These are phyloP conservation scores for Sphaeramia orbicularis DNA, from an alignment of 2,797 vertebrate genomes.

Conservation along the genomic window DNA sequence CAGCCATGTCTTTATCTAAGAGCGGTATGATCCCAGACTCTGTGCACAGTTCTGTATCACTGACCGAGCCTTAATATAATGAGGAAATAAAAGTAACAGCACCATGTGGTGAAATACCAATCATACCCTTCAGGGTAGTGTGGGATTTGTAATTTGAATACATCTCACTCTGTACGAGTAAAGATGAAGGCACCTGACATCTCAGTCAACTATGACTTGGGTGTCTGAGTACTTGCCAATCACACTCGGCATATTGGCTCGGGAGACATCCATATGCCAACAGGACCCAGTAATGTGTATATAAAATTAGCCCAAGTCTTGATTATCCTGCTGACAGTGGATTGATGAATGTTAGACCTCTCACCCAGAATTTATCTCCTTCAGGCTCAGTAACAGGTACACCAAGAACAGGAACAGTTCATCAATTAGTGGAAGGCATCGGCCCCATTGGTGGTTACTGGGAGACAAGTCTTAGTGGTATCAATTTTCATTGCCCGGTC, in stretches of 20 bases:
- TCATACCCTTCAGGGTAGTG: constrained; percentile 13
- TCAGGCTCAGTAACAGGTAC: constrained; percentile 8
- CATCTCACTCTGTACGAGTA: constrained; percentile 26
- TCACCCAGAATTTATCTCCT: constrained; percentile 5
- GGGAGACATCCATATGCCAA: constrained; percentile 20
- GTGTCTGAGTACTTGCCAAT: constrained; percentile 24
- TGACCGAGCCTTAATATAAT: constrained; percentile 18
- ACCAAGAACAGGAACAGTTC: constrained; percentile 9
- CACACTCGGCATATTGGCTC: constrained; percentile 5
- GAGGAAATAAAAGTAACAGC: constrained; percentile 25
- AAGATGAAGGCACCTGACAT: constrained; percentile 16
- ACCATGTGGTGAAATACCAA: constrained; percentile 19
- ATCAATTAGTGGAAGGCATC: constrained; percentile 6
- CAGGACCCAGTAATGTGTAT: constrained; percentile 4
- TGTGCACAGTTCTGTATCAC: constrained; percentile 22
- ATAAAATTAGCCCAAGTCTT: background rate
- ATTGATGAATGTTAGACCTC: constrained; percentile 13
- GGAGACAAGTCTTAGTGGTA: background rate
- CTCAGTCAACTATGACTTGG: constrained; percentile 14
- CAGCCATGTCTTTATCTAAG: constrained; percentile 1
- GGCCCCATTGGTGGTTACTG: constrained; percentile 6
- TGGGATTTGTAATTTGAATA: constrained; percentile 11
- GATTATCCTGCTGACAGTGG: constrained; percentile 10
- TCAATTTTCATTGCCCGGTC: background rate
- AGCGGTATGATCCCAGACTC: constrained; percentile 17